Base-by-base conservation (phyloP, 1,140 invertebrate species). In the Brachionus paranguensis region DNA sequence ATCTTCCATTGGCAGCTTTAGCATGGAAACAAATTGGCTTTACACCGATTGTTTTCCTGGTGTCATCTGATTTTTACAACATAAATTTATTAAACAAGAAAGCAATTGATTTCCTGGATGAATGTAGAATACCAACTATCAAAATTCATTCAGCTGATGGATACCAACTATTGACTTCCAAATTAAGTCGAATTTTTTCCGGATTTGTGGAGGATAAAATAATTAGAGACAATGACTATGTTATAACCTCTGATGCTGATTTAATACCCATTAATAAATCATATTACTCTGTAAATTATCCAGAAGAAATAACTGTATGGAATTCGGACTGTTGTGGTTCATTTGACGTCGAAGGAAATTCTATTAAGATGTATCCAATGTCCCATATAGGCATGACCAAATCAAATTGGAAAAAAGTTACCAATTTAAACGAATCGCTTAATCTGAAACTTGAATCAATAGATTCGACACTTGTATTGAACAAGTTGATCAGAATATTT, bases 311-410 rank as follows among this genome's bases (percentile, higher is more conserved):
- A 43, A 41, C n/a, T 3, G 24, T 83, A 1, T 70, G 33, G 14
- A 86, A 86, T 76, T 41, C 85, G 2, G 29, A 68, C 14, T 86
- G 85, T 55, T 86, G 85, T 60, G 53, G 64, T 47, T 43, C 43
- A 20, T 86, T 86, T 76, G 41, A 64, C 17, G 53, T 83, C 14
- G 60, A 79, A 60, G 45, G 53, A 20, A 33, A 17, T 33, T 43
- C 55, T 12, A 83, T 84, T 41, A 68, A 79, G 14, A 85, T 85
- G 85, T 76, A 85, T 45, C 85, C 85, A 24, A 68, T 86, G 53
- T 64, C 64, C 11, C 84, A 86, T 37, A 83, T 86, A 43, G 84
- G 78, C 33, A 79, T 85, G 76, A 85, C n/a, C 3, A 79, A 85
- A 41, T 37, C 33, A 7, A 85, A 47, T 4, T 86, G 85, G 85